phyloP scores from a whole-genome alignment of 2,113 vertebrate species.

The Semicossyphus pulcher region DNA sequence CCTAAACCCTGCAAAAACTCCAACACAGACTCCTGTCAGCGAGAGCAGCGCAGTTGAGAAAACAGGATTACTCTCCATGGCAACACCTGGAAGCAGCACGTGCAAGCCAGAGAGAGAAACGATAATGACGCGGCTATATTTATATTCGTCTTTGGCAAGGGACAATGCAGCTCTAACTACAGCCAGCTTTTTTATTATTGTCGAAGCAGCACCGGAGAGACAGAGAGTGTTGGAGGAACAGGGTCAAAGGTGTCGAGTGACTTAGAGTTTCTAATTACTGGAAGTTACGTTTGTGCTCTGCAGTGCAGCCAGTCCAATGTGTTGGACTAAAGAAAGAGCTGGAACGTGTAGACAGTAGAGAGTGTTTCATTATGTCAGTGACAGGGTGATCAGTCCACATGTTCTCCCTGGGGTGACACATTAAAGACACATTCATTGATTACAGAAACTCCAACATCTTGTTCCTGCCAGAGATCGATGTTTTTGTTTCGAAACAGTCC shows the following conservation, averaged over 20 bases:
- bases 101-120: conserved; percentile 56
- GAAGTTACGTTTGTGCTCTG: conserved; percentile 20
- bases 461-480: conserved; percentile 3
- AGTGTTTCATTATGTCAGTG: conserved; percentile 66
- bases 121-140: conserved; percentile 74
- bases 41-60: conserved; percentile 58
- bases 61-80: conserved; percentile 77
- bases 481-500: conserved; percentile 12
- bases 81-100: conserved; percentile 73
- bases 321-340: conserved; percentile 25
- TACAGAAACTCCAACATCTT: not conserved
- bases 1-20: conserved; percentile 68
- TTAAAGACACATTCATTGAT: conserved; percentile 24
- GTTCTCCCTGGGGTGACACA: not conserved
- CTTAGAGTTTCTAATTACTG: conserved; percentile 56
- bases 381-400: conserved; percentile 33
- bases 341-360: conserved; percentile 53
- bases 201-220: conserved; percentile 42
- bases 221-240: conserved; percentile 38
- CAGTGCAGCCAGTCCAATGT: conserved; percentile 42
- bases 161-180: conserved; percentile 41
- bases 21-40: conserved; percentile 56
- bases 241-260: conserved; percentile 62
- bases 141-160: conserved; percentile 71
- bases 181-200: conserved; percentile 30